These are phyloP conservation scores for Eolophus roseicapilla DNA, from an alignment of 2,113 vertebrate genomes.

Conservation along the genomic window DNA sequence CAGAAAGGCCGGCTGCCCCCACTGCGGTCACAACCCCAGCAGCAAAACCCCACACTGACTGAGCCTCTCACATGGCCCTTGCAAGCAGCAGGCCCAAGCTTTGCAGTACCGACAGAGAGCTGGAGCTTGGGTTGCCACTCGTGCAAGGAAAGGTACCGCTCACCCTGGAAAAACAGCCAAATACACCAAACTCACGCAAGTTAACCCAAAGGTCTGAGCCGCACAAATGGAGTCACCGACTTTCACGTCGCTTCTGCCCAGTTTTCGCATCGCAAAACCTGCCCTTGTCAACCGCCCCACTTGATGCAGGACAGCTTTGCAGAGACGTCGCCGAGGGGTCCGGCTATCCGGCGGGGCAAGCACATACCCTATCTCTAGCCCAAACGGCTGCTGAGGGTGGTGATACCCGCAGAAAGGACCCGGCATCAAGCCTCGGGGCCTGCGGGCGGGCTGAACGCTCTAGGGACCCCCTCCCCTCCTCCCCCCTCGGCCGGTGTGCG, in stretches of 20 bases:
- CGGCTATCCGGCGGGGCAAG: neutral
- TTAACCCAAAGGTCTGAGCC: neutral
- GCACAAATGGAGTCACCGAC: neutral
- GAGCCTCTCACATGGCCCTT: neutral
- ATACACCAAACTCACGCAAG: neutral
- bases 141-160: neutral
- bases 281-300: neutral
- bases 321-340: neutral
- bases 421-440: neutral
- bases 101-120: neutral
- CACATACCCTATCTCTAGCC: neutral
- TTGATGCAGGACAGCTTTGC: neutral
- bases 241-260: neutral
- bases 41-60: neutral
- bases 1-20: neutral
- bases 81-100: neutral
- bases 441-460: neutral
- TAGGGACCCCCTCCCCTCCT: neutral
- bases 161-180: neutral
- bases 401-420: neutral
- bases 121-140: neutral
- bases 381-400: neutral
- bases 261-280: fast-evolving
- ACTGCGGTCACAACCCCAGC: neutral
- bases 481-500: too few relatives aligned